A percentile compares a stretch with the other conserved stretches of the same genome.
These are phyloP conservation scores for Melipona bicolor DNA, from an alignment of 2,888 invertebrate genomes.

Conservation along the genomic window DNA sequence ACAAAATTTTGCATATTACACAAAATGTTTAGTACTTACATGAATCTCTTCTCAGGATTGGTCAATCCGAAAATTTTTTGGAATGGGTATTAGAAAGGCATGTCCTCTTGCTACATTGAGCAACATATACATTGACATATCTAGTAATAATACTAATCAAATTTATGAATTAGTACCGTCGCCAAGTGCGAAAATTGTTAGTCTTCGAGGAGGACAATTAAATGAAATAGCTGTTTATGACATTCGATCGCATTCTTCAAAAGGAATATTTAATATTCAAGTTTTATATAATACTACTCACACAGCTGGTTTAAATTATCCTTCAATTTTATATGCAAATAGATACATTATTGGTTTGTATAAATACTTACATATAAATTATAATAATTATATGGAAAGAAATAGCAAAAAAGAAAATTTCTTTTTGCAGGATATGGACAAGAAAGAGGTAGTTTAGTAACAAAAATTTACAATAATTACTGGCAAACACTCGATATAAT, in stretches of 20 bases:
- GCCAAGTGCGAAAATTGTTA: constrained; percentile 87
- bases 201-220: constrained; percentile 89
- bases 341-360: constrained; percentile 88
- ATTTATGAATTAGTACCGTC: constrained; percentile 88
- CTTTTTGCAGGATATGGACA: constrained; percentile 91
- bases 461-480: constrained; percentile 93
- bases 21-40: background rate
- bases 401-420: constrained; percentile 1
- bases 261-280: constrained; percentile 89
- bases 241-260: constrained; percentile 83
- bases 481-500: constrained; percentile 91
- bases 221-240: constrained; percentile 90
- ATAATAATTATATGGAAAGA: background rate
- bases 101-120: constrained; percentile 93
- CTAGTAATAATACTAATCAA: constrained; percentile 86
- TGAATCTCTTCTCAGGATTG: constrained; percentile 87
- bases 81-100: constrained; percentile 91
- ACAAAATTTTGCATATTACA: background rate
- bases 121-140: constrained; percentile 92
- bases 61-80: constrained; percentile 94
- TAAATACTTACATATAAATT: background rate
- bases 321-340: constrained; percentile 91
- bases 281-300: constrained; percentile 86
- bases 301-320: constrained; percentile 86
- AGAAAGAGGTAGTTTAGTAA: constrained; percentile 95